These are phyloP conservation scores for Stenolophus ochropezus DNA, from an alignment of 2,888 invertebrate species.

Conservation along the genomic window DNA sequence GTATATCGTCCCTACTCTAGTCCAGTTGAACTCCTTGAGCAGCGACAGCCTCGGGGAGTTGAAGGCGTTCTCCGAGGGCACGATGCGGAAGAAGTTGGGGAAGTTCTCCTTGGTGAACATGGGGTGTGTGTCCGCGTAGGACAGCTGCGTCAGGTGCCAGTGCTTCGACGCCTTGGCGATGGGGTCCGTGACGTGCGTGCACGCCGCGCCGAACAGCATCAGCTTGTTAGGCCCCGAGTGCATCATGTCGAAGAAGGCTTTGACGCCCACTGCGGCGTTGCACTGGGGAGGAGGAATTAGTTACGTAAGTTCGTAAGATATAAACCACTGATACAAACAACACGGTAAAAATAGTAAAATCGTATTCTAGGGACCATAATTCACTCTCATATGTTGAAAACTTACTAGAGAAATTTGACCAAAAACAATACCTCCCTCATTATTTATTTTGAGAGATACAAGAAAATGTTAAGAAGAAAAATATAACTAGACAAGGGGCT, in stretches of 20 bases:
- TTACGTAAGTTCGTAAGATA: too few relatives aligned
- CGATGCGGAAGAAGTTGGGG: conserved; percentile 97
- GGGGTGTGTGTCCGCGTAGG: conserved; percentile 98
- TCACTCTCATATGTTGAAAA: too few relatives aligned
- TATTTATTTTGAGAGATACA: too few relatives aligned
- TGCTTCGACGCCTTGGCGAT: conserved; percentile 97
- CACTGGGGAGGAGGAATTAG: conserved; percentile 87
- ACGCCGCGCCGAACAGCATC: conserved; percentile 97
- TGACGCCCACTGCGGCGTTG: conserved; percentile 94
- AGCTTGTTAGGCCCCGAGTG: conserved; percentile 93
- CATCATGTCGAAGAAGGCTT: conserved; percentile 98
- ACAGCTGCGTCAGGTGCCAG: conserved; percentile 96
- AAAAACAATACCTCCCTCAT: too few relatives aligned
- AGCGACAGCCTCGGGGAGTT: conserved; percentile 92
- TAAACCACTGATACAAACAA: too few relatives aligned
- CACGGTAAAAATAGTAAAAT: too few relatives aligned
- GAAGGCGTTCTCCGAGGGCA: conserved; percentile 97
- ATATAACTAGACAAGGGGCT: too few relatives aligned
- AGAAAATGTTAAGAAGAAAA: too few relatives aligned
- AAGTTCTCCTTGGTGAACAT: conserved; percentile 96
- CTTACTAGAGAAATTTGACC: too few relatives aligned
- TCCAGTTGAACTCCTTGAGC: conserved; percentile 96
- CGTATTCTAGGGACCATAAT: too few relatives aligned
- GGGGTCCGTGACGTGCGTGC: conserved; percentile 97
- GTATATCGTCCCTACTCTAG: conserved; percentile 96